A percentile compares a stretch with the other conserved stretches of the same genome.
These are phyloP conservation scores for Gadus macrocephalus DNA, from an alignment of 2,113 vertebrate species.

Conservation along the genomic window DNA sequence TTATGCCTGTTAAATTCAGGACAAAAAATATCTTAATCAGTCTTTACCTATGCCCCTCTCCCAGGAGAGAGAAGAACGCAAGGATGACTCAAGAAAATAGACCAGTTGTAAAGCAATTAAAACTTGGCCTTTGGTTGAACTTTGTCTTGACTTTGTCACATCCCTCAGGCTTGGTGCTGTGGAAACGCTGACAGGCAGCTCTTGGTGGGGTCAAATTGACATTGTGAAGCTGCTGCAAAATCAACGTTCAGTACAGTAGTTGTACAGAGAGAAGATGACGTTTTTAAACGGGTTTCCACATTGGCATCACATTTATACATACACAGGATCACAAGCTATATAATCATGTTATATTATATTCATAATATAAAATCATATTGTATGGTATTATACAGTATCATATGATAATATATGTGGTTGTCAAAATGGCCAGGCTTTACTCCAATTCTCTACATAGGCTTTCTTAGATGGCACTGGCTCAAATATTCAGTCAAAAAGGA, in stretches of 20 bases:
- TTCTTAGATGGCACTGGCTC: background rate
- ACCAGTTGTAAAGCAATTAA: constrained; percentile 36
- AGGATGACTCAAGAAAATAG: constrained; percentile 6
- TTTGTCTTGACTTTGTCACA: constrained; percentile 15
- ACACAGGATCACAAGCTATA: background rate
- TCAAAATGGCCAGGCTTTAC: background rate
- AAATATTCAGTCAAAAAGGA: background rate
- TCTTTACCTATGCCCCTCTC: background rate
- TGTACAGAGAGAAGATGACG: too few relatives aligned
- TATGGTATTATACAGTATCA: too few relatives aligned
- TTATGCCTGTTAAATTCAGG: constrained; percentile 27
- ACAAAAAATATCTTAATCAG: background rate
- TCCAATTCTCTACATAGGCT: background rate
- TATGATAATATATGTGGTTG: background rate
- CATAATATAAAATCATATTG: too few relatives aligned
- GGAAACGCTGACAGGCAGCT: constrained; percentile 22
- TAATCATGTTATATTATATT: too few relatives aligned
- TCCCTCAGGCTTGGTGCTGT: constrained; percentile 32
- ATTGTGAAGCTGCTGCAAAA: background rate
- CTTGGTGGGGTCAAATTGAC: constrained; percentile 11
- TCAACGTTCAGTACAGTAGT: too few relatives aligned
- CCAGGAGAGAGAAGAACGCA: constrained; percentile 10
- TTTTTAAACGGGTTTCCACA: too few relatives aligned
- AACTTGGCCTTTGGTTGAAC: constrained; percentile 35
- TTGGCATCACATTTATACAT: constrained; percentile 1